Conservation (phyloP, 64 coral and sea anemone genomes). For the Porites australiensis region DNA sequence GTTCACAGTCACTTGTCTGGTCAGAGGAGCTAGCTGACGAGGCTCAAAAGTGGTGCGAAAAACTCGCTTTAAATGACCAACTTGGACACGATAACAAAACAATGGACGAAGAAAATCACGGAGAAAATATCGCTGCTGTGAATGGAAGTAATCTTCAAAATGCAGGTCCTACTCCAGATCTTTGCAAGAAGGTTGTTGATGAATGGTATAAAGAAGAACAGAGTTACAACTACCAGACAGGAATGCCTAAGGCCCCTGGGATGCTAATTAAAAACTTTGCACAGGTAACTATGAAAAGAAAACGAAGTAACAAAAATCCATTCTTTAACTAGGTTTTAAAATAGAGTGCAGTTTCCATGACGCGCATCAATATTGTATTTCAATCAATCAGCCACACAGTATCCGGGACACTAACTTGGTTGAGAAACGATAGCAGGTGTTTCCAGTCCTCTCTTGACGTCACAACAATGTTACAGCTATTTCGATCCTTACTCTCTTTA, state of each 20-base stretch:
- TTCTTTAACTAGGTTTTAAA: too few relatives aligned
- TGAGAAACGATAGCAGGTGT: too few relatives aligned
- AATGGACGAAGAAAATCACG: constrained; percentile 7
- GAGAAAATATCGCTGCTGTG: constrained; percentile 48
- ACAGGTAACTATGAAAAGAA: background rate
- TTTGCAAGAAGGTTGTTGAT: constrained; percentile 20
- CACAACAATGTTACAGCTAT: too few relatives aligned
- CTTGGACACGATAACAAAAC: constrained; percentile 41
- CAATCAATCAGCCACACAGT: too few relatives aligned
- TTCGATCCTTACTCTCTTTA: too few relatives aligned
- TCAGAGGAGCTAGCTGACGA: constrained; percentile 26
- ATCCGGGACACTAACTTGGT: too few relatives aligned
- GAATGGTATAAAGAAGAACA: constrained; percentile 36
- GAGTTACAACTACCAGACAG: constrained; percentile 39
- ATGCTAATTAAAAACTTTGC: constrained; percentile 54
- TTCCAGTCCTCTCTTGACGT: too few relatives aligned
- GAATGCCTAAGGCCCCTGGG: constrained; percentile 35
- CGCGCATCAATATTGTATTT: too few relatives aligned
- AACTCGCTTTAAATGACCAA: constrained; percentile 41
- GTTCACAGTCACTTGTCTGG: constrained; percentile 17
- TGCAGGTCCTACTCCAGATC: background rate
- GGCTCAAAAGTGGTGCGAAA: constrained; percentile 37
- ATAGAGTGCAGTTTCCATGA: too few relatives aligned
- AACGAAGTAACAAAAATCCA: background rate
- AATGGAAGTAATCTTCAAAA: background rate